Base-by-base conservation (phyloP, 1,140 invertebrate genomes). In the Aradophagus sp. region DNA sequence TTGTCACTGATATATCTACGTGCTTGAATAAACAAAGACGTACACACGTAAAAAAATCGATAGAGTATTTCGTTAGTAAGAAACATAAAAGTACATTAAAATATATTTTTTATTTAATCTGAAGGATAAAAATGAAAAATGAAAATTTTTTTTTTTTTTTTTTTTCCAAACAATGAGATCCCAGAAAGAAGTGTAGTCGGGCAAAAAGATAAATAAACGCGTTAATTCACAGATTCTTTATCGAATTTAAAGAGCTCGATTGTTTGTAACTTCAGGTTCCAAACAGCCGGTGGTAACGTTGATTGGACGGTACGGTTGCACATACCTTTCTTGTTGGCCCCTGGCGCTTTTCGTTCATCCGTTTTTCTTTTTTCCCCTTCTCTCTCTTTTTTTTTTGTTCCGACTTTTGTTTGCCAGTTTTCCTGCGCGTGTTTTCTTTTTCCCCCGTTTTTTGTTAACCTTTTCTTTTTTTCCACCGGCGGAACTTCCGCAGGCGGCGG, bases 401-500 rank as follows among this genome's bases (percentile, higher is more conserved):
- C n/a, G n/a, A 36, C 27, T 32, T 56, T 68, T 68, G 47, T 59
- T 68, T 61, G 39, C 53, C 31, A 15, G 56, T 65, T 70, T 35
- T 74, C 59, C 31, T 38, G 47, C 27, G 39, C 38, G 32, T n/a
- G 20, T 65, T 12, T 45, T 45, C 42, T 56, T 31, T 56, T 29
- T 4, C 8, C 8, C 8, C 8, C 20, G n/a, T n/a, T n/a, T n/a
- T n/a, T n/a, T n/a, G n/a, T n/a, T n/a, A n/a, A n/a, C 8, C 20
- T 5, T 23, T 23, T 8, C 4, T 23, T 23, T 34, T 66, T 70
- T 69, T 62, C 47, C 35, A 36, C 23, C 12, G 39, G 10, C 68
- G 66, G 70, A 79, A 77, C 61, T 73, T 75, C 61, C 32, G 62
- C 74, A 38, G 76, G 63, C 63, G 52, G 58, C 52, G 63, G 75